Conservation (phyloP, 2,797 vertebrate species). For the Pangasius mekongensis region DNA sequence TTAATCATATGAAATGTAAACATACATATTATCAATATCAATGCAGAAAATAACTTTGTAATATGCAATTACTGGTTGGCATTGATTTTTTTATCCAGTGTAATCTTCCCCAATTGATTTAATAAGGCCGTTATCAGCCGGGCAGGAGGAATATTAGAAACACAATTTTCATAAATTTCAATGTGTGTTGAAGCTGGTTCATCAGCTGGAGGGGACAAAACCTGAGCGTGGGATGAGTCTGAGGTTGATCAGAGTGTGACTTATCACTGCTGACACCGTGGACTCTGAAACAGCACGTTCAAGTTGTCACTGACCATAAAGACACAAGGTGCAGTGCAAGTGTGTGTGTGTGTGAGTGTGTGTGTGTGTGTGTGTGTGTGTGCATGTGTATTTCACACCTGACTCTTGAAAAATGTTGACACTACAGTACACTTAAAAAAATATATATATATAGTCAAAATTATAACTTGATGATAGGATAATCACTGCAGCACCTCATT, state of each 20-base stretch:
- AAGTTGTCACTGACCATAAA: constrained; percentile 23
- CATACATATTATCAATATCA: constrained; percentile 94
- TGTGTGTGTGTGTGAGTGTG: not conserved
- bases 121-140: constrained; percentile 87
- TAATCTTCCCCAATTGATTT: constrained; percentile 91
- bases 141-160: constrained; percentile 85
- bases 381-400: not conserved
- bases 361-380: not conserved
- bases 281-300: constrained; percentile 25
- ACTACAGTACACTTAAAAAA: not conserved
- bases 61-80: constrained; percentile 92
- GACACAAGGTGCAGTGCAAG: not conserved
- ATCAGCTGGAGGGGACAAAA: constrained; percentile 68
- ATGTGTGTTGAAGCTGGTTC: constrained; percentile 72
- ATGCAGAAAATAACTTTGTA: constrained; percentile 89
- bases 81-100: constrained; percentile 87
- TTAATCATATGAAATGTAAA: constrained; percentile 92
- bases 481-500: not conserved
- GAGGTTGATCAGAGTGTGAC: constrained; percentile 58
- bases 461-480: not conserved
- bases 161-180: constrained; percentile 92
- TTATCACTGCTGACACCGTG: constrained; percentile 46
- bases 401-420: not conserved
- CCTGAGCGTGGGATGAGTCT: constrained; percentile 60
- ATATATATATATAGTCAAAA: not conserved